A percentile compares a stretch with the other conserved stretches of the same genome.
Conservation (phyloP, 2,113 vertebrate species). For the Stigmatopora nigra region DNA sequence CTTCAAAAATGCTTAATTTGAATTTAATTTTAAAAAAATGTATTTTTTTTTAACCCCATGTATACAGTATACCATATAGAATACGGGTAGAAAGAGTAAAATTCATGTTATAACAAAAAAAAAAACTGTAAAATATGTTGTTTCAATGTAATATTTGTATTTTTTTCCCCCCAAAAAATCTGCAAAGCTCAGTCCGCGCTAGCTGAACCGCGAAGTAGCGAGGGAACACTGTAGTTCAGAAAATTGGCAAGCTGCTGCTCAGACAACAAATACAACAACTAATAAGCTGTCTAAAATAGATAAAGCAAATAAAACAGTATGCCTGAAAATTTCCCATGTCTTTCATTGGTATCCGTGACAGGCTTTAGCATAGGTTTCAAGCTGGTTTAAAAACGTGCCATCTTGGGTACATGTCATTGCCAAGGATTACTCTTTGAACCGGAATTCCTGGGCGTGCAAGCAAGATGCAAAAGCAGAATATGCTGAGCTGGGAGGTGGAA, state of each 20-base stretch:
- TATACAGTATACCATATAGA: no score
- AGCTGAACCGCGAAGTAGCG: no score
- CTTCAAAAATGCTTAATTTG: no score
- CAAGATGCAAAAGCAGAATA: neutral
- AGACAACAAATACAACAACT: constrained; percentile 56
- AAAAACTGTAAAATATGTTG: no score
- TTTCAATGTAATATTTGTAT: no score
- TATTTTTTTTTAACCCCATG: no score
- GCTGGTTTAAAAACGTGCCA: neutral
- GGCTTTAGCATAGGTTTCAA: neutral
- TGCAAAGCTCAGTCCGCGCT: no score
- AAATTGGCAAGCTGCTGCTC: constrained; percentile 34
- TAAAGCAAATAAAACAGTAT: constrained; percentile 71
- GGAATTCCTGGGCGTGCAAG: neutral
- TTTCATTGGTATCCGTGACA: constrained; percentile 60
- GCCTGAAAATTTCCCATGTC: constrained; percentile 61
- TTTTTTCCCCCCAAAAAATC: no score
- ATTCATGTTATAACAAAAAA: no score
- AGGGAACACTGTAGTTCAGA: no score
- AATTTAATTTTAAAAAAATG: no score
- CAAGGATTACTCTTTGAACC: neutral
- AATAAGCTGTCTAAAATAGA: constrained; percentile 62
- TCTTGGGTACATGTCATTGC: neutral
- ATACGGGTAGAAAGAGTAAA: no score
- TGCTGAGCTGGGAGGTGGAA: neutral